Conservation (phyloP, 2,888 invertebrate genomes). For the Eristalinus sepulchralis region DNA sequence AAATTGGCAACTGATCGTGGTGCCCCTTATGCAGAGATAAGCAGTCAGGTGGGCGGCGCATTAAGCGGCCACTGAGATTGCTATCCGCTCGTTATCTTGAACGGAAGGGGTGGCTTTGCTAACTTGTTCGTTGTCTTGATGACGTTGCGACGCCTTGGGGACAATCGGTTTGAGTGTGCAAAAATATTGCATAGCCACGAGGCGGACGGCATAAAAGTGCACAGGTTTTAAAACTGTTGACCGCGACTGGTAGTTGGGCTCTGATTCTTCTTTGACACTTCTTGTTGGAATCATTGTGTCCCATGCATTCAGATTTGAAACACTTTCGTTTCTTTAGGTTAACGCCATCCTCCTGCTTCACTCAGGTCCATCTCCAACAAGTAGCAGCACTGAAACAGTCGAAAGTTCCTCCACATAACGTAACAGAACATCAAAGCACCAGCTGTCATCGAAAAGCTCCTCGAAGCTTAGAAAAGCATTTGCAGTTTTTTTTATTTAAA, state of each 20-base stretch:
- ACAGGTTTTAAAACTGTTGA: not conserved
- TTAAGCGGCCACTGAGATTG: not conserved
- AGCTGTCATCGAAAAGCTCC: constrained; percentile 17
- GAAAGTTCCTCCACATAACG: not conserved
- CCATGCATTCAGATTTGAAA: too few relatives aligned
- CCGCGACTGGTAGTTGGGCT: too few relatives aligned
- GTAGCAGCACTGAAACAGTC: not conserved
- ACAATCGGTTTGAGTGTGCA: not conserved
- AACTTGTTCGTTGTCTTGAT: not conserved
- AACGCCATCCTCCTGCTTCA: too few relatives aligned
- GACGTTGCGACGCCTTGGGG: not conserved
- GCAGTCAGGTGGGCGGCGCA: not conserved
- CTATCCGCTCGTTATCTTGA: too few relatives aligned
- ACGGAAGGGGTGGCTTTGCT: not conserved
- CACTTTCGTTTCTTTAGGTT: too few relatives aligned
- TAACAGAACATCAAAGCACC: not conserved
- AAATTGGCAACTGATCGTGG: too few relatives aligned
- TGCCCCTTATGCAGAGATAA: not conserved
- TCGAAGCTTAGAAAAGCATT: not conserved
- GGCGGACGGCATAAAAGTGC: not conserved
- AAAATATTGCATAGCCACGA: not conserved
- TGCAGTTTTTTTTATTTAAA: constrained; percentile 26
- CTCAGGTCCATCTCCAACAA: too few relatives aligned
- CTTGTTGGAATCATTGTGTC: too few relatives aligned
- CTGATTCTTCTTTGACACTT: too few relatives aligned